A percentile compares a stretch with the other conserved stretches of the same genome.
Conservation (phyloP, 2,888 invertebrate species). For the Sclerodermus sp. region DNA sequence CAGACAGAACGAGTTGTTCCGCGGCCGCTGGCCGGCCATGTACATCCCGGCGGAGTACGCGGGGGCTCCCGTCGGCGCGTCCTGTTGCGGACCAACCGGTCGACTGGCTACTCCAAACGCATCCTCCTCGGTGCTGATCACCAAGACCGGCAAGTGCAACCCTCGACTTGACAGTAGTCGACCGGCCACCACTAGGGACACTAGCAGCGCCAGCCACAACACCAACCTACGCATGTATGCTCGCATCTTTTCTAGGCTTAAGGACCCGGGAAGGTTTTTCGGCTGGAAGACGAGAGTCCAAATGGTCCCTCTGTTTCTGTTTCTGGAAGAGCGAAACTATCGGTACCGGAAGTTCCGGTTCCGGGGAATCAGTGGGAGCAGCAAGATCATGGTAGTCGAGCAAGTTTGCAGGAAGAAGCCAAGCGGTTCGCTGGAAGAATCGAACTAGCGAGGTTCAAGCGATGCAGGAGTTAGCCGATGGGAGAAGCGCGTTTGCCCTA, state of each 20-base stretch:
- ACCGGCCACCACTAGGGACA: slow-evolving; percentile 24
- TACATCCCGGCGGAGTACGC: slow-evolving; percentile 59
- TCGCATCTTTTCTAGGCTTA: slow-evolving; percentile 28
- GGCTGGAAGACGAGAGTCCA: too few species aligned
- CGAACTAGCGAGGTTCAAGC: too few species aligned
- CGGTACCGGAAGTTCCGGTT: too few species aligned
- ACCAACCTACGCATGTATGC: slow-evolving; percentile 31
- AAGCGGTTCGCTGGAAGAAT: too few species aligned
- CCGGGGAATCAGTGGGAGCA: too few species aligned
- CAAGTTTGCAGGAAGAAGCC: too few species aligned
- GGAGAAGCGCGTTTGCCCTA: too few species aligned
- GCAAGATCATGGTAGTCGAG: too few species aligned
- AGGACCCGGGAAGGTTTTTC: too few species aligned
- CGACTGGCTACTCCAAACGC: slow-evolving; percentile 5
- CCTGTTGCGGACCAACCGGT: slow-evolving; percentile 9
- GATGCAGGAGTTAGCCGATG: too few species aligned
- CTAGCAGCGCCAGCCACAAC: slow-evolving; percentile 27
- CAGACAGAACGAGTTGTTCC: slow-evolving; percentile 63
- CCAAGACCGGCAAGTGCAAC: slow-evolving; percentile 15
- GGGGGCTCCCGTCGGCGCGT: slow-evolving; percentile 18
- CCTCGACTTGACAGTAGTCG: slow-evolving; percentile 31
- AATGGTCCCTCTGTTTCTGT: too few species aligned
- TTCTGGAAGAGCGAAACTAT: too few species aligned
- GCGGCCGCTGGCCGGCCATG: slow-evolving; percentile 54
- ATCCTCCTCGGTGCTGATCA: slow-evolving; percentile 10